Conservation (phyloP, 2,113 vertebrate species). For the Heterocephalus glaber region DNA sequence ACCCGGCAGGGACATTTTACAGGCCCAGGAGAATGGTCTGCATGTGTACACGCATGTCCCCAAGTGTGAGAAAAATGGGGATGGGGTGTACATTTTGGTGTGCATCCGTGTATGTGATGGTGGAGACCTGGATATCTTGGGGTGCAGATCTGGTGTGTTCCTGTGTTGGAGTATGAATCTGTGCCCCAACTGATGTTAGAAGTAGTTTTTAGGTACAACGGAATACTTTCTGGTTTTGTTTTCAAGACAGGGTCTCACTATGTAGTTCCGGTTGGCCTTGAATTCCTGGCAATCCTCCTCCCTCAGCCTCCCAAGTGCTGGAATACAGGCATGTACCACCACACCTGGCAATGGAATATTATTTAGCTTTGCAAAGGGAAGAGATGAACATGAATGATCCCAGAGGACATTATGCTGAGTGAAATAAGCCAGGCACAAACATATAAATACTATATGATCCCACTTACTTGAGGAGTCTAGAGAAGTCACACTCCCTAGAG, state of each 20-base stretch:
- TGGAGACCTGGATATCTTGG: background rate
- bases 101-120: fast-evolving
- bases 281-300: background rate
- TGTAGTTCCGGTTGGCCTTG: background rate
- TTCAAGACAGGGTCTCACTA: background rate
- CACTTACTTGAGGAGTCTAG: fast-evolving
- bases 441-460: fast-evolving
- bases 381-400: fast-evolving
- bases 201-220: background rate
- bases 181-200: background rate
- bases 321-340: background rate
- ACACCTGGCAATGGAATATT: background rate
- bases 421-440: background rate
- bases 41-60: background rate
- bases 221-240: background rate
- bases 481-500: fast-evolving
- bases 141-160: background rate
- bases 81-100: no score
- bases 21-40: background rate
- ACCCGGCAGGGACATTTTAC: background rate
- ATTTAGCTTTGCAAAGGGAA: background rate
- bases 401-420: background rate
- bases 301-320: background rate
- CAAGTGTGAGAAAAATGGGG: background rate
- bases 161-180: background rate